Evolutionary conservation across 1,140 invertebrate genomes (phyloP).

Genomic region (Drusus annulatus): DNA sequence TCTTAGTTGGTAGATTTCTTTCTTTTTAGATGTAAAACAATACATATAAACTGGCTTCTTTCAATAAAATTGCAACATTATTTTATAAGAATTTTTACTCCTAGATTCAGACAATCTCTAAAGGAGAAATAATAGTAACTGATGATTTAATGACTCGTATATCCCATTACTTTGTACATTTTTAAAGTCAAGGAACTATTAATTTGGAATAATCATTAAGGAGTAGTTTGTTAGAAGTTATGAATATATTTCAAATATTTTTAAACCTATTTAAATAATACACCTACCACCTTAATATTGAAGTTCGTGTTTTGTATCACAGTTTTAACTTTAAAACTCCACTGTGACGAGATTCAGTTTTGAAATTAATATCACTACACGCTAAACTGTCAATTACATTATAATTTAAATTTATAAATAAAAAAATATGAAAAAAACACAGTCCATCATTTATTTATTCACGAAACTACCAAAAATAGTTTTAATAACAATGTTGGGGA

Average conservation of each 20-base stretch:
- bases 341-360: conserved; percentile 22
- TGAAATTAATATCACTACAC: conserved; percentile 33
- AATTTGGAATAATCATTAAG: conserved; percentile 12
- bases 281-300: conserved; percentile 6
- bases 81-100: neutral
- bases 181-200: conserved; percentile 5
- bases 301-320: conserved; percentile 10
- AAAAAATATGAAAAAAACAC: conserved; percentile 6
- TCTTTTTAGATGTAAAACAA: conserved; percentile 19
- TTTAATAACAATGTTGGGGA: no score
- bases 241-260: conserved; percentile 18
- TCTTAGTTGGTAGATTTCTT: conserved; percentile 14
- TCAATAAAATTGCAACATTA: neutral
- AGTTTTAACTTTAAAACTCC: neutral
- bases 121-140: neutral
- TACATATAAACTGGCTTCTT: conserved; percentile 16
- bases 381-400: conserved; percentile 33
- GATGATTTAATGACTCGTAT: neutral
- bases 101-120: conserved; percentile 3
- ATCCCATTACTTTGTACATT: neutral
- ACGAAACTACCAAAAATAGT: no score
- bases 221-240: conserved; percentile 18
- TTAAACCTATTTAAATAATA: conserved; percentile 21
- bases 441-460: no score
- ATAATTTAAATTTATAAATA: conserved; percentile 31